Evolutionary conservation across 2,113 vertebrate genomes (phyloP).

Genomic region (Geococcyx californianus): DNA sequence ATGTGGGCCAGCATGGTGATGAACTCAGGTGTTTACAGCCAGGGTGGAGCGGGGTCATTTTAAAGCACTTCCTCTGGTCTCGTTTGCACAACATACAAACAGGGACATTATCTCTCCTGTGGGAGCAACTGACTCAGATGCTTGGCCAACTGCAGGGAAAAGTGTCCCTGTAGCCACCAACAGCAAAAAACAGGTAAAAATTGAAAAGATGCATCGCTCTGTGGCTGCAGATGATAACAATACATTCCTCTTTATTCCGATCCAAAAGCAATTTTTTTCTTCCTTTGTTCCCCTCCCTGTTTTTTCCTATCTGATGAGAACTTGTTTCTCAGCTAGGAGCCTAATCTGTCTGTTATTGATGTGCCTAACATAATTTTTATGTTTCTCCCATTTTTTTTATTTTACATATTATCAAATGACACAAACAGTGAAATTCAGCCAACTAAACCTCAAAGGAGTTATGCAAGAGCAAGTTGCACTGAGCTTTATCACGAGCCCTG

Average conservation of each 20-base stretch:
- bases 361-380: not conserved
- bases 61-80: not conserved
- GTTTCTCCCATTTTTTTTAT: not conserved
- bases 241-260: not conserved
- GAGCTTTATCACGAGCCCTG: not conserved
- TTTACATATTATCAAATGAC: not conserved
- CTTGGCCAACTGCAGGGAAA: constrained; percentile 45
- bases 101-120: not conserved
- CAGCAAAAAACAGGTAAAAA: not conserved
- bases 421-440: not conserved
- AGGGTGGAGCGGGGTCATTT: not conserved
- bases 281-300: constrained; percentile 32
- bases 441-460: constrained; percentile 5
- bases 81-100: not conserved
- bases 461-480: not conserved
- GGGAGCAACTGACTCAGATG: constrained; percentile 43
- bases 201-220: not conserved
- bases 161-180: not conserved
- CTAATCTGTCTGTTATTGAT: not conserved
- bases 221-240: not conserved
- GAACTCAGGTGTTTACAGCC: constrained; percentile 14
- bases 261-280: constrained; percentile 37
- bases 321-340: not conserved
- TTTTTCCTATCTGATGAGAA: constrained; percentile 36
- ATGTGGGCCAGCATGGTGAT: accelerated